A percentile compares a stretch with the other conserved stretches of the same genome.
Conservation (phyloP, 2,113 vertebrate species). For the Syngnathus floridae region DNA sequence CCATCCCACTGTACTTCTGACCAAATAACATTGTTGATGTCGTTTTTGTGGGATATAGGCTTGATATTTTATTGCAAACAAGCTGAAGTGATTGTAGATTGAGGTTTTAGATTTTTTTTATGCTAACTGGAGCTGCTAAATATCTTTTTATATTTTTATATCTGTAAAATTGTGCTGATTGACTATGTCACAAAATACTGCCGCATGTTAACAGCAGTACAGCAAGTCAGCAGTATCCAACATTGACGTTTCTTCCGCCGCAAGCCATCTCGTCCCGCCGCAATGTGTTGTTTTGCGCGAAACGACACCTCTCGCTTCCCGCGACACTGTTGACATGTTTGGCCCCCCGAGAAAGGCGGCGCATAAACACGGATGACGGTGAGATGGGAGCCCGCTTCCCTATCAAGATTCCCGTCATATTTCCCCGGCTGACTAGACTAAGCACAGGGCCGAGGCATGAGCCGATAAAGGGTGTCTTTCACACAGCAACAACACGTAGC, state of each 20-base stretch:
- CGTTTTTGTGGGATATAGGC: not conserved
- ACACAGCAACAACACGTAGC: constrained; percentile 79
- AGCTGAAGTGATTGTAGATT: too few relatives aligned
- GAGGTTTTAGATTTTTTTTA: too few relatives aligned
- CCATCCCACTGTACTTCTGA: too few relatives aligned
- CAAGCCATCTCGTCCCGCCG: not conserved
- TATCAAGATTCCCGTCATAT: constrained; percentile 77
- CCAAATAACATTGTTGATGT: not conserved
- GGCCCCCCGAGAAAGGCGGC: constrained; percentile 57
- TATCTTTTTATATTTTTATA: not conserved
- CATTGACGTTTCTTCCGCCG: not conserved
- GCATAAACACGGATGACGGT: constrained; percentile 72
- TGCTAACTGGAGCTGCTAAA: not conserved
- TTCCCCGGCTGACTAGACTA: constrained; percentile 77
- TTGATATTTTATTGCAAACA: too few relatives aligned
- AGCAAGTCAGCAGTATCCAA: not conserved
- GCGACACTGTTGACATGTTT: constrained; percentile 70
- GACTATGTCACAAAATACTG: not conserved
- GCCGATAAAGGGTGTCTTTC: constrained; percentile 78
- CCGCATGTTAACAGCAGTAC: not conserved
- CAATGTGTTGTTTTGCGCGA: constrained; percentile 20
- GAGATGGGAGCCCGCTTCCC: constrained; percentile 66
- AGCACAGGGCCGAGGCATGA: constrained; percentile 75
- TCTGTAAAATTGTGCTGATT: not conserved
- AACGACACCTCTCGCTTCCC: constrained; percentile 40